Evolutionary conservation across 2,113 vertebrate species (phyloP), one percentile per base, ranked within the genome.

Genomic region (Nicator chloris): DNA sequence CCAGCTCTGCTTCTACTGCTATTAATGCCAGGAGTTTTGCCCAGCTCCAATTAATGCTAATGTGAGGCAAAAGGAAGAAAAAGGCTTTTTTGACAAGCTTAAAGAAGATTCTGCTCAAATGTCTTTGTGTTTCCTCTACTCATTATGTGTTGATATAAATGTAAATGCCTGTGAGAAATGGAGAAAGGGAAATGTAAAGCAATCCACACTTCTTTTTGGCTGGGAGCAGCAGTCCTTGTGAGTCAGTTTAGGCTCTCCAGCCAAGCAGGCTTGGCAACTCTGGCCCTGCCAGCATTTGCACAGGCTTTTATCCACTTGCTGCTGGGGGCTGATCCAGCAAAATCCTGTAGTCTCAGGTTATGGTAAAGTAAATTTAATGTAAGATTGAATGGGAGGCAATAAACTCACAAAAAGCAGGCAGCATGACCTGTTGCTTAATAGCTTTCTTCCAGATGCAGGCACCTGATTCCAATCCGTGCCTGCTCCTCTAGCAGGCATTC

Each of bases 201-300:
- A 96, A 97, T 87, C 69, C 78, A 96, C 35, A 40, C 94, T 93
- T 94, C 82, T 95, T 97, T 97, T 95, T 97, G 95, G 92, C 97
- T 97, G 78, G 76, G 90, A 97, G 88, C 89, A 94, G 82, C 85
- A 88, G 85, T 49, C 54, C 87, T 96, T 91, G 80, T 61, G n/a
- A 96, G 93, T 96, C 89, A 96, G 66, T 97, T 96, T 92, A 92
- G 80, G 84, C 68, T 91, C 84, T 93, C 90, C 91, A 96, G 97
- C 95, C 97, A 97, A 96, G 95, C 94, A 94, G 72, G 53, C 94
- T 98, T 97, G 97, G 97, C 97, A 97, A 88, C 64, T 59, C 26
- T 70, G 89, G 88, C 86, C 82, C 65, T 92, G 90, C 91, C 64
- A 92, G 95, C 96, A 92, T 96, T 96, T 97, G 92, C 85, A 97